Evolutionary conservation across 92 coral and sea anemone genomes (phyloP).

Genomic region (Zoanthus sociatus): DNA sequence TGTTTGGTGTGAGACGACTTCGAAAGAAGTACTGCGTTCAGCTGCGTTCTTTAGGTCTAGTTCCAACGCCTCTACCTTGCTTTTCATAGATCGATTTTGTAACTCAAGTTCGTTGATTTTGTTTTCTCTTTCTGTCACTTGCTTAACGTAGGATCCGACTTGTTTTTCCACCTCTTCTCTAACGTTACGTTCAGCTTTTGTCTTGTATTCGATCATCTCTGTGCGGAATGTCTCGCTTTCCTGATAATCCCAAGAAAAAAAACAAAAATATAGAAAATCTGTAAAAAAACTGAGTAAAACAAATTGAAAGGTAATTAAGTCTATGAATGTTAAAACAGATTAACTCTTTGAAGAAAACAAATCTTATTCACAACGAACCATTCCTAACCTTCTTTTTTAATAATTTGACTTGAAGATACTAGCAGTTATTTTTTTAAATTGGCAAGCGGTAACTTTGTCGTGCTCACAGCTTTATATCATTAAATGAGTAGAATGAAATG

Average conservation of each 20-base stretch:
- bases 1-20: neutral
- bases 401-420: no score
- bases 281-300: no score
- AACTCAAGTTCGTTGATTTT: conserved; percentile 29
- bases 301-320: no score
- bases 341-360: no score
- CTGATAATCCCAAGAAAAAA: neutral
- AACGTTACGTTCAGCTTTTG: conserved; percentile 23
- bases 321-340: no score
- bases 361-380: no score
- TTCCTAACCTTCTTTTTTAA: no score
- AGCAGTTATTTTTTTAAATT: no score
- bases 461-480: no score
- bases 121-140: conserved; percentile 39
- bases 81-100: conserved; percentile 14
- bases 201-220: conserved; percentile 52
- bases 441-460: no score
- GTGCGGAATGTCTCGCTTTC: conserved; percentile 55
- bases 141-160: conserved; percentile 22
- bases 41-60: conserved; percentile 3
- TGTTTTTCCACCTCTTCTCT: conserved; percentile 42
- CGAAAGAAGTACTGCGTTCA: conserved; percentile 7
- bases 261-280: neutral
- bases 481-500: no score
- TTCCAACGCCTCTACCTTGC: conserved; percentile 15